Percentiles rank a stretch among this genome's conserved stretches.
phyloP scores from a whole-genome alignment of 1,140 invertebrate genomes.

The Orchesella cincta region DNA sequence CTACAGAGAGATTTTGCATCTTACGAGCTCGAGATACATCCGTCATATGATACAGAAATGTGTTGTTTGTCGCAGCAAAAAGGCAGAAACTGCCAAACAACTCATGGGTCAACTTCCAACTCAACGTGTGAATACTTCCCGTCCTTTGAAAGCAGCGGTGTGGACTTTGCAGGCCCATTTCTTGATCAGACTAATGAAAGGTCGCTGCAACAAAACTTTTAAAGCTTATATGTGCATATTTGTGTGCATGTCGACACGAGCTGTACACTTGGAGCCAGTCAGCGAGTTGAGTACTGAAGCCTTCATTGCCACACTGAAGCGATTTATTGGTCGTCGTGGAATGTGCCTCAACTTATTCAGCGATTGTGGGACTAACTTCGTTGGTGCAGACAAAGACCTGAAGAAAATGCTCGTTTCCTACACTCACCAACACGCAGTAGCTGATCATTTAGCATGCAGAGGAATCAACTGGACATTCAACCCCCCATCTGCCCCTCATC shows the following conservation, averaged over 20 bases:
- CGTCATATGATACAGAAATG: neutral
- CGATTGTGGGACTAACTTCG: slow-evolving; percentile 56
- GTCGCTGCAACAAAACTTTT: slow-evolving; percentile 36
- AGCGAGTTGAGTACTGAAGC: slow-evolving; percentile 48
- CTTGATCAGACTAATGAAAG: slow-evolving; percentile 47
- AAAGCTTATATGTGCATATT: slow-evolving; percentile 56
- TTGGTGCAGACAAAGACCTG: slow-evolving; percentile 50
- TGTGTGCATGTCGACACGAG: slow-evolving; percentile 53
- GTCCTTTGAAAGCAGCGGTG: slow-evolving; percentile 54
- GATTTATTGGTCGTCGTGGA: slow-evolving; percentile 52
- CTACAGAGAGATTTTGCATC: slow-evolving; percentile 8
- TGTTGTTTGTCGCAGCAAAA: neutral
- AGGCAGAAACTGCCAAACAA: slow-evolving; percentile 37
- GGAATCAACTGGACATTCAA: neutral
- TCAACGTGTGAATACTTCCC: slow-evolving; percentile 44
- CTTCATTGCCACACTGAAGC: slow-evolving; percentile 47
- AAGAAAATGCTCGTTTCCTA: slow-evolving; percentile 49
- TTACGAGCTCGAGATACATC: neutral
- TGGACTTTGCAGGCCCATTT: slow-evolving; percentile 57
- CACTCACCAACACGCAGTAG: neutral
- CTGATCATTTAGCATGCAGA: neutral
- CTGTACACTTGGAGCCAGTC: slow-evolving; percentile 54
- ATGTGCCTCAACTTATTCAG: slow-evolving; percentile 51
- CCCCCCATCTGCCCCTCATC: neutral
- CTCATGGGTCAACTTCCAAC: slow-evolving; percentile 55